These are phyloP conservation scores for Hipparchia sbordonii DNA, from an alignment of 2,888 invertebrate species.

Conservation along the genomic window DNA sequence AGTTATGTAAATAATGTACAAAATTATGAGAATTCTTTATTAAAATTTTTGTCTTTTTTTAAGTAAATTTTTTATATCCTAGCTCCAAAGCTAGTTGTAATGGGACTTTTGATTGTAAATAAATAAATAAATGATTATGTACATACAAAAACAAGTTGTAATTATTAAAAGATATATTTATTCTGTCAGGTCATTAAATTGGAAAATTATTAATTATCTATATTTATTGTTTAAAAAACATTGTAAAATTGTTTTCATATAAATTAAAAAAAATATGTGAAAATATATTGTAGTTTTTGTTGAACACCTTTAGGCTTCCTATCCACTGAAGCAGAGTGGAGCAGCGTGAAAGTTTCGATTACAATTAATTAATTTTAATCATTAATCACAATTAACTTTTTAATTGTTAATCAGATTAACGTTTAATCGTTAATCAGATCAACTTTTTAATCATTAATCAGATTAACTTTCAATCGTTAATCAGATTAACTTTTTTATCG, in stretches of 20 bases:
- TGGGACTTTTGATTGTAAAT: conserved; percentile 61
- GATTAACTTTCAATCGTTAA: no score
- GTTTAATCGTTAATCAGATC: no score
- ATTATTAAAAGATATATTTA: conserved; percentile 70
- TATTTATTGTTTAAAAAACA: conserved; percentile 77
- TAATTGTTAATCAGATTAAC: no score
- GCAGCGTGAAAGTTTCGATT: no score
- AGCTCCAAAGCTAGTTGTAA: conserved; percentile 59
- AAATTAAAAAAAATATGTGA: conserved; percentile 54
- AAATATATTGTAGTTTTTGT: conserved; percentile 1
- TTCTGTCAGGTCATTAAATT: conserved; percentile 73
- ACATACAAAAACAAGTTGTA: conserved; percentile 61
- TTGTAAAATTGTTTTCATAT: conserved; percentile 80
- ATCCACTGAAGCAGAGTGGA: not conserved
- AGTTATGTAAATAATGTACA: conserved; percentile 75
- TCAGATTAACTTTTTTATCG: no score
- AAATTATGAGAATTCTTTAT: conserved; percentile 50
- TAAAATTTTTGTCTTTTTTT: conserved; percentile 52
- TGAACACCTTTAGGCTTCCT: not conserved
- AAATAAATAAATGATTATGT: conserved; percentile 76
- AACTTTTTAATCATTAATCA: no score
- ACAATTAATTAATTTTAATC: no score
- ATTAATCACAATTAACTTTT: no score
- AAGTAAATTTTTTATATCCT: conserved; percentile 64
- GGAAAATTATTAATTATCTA: conserved; percentile 65